phyloP scores from a whole-genome alignment of 2,888 invertebrate genomes.

The Callyntrura sp. region DNA sequence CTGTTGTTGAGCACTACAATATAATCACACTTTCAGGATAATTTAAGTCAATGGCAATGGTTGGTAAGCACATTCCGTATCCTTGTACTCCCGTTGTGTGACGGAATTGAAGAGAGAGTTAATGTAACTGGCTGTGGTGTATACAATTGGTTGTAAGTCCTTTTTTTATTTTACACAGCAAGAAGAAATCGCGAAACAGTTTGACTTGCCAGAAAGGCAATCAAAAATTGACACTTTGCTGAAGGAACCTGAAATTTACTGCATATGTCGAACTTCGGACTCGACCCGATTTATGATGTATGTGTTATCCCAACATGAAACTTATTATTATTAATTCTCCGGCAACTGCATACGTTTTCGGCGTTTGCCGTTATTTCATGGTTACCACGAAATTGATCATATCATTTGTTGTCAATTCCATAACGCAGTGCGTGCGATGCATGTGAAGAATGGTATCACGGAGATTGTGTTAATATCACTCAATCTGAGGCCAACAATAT shows the following conservation, averaged over 20 bases:
- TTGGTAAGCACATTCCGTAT: too few relatives aligned
- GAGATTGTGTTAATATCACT: slow-evolving; percentile 98
- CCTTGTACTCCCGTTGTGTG: neutral
- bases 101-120: neutral
- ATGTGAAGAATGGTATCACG: slow-evolving; percentile 99
- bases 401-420: neutral
- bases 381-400: neutral
- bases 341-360: neutral
- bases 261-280: slow-evolving; percentile 97
- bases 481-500: slow-evolving; percentile 97
- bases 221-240: slow-evolving; percentile 95
- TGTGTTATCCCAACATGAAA: slow-evolving; percentile 85
- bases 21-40: neutral
- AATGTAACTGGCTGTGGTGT: neutral
- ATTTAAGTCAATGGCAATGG: too few relatives aligned
- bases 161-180: slow-evolving; percentile 87
- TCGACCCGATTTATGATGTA: slow-evolving; percentile 98
- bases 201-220: slow-evolving; percentile 94
- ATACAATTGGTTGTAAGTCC: neutral
- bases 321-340: neutral
- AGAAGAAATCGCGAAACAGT: slow-evolving; percentile 96
- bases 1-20: too few relatives aligned
- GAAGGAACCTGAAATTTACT: slow-evolving; percentile 96
- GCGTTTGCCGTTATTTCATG: neutral
- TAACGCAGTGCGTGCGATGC: slow-evolving; percentile 95